These are phyloP conservation scores for Scylla paramamosain DNA, from an alignment of 1,140 invertebrate species.

Conservation along the genomic window DNA sequence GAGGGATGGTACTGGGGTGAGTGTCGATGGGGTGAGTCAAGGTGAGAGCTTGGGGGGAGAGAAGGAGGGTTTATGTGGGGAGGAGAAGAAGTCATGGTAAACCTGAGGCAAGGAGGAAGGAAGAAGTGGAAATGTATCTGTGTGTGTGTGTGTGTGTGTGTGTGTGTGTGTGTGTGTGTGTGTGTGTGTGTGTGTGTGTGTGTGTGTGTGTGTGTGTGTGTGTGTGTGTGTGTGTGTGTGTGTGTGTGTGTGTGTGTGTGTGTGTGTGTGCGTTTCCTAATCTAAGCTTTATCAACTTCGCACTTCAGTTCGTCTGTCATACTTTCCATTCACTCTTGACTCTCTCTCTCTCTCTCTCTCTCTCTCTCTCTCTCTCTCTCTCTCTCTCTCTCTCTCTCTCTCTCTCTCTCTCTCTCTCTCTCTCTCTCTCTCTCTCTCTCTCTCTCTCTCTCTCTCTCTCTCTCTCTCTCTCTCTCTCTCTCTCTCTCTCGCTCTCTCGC, in stretches of 20 bases:
- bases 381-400: too few relatives aligned
- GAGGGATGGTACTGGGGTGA: background rate
- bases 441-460: background rate
- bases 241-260: background rate
- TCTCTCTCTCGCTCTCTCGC: too few relatives aligned
- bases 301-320: background rate
- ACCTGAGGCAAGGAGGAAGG: background rate
- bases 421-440: background rate
- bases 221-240: background rate
- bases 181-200: constrained; percentile 47
- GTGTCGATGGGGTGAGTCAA: background rate
- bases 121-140: background rate
- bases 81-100: too few relatives aligned
- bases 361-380: too few relatives aligned
- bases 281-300: too few relatives aligned
- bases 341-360: background rate
- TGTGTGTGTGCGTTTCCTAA: too few relatives aligned
- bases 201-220: constrained; percentile 15
- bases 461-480: too few relatives aligned
- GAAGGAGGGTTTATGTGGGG: too few relatives aligned
- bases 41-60: too few relatives aligned
- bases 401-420: too few relatives aligned
- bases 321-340: background rate
- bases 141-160: too few relatives aligned
- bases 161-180: constrained; percentile 55